phyloP scores from a whole-genome alignment of 2,888 invertebrate species.

The Drosophila eohydei region DNA sequence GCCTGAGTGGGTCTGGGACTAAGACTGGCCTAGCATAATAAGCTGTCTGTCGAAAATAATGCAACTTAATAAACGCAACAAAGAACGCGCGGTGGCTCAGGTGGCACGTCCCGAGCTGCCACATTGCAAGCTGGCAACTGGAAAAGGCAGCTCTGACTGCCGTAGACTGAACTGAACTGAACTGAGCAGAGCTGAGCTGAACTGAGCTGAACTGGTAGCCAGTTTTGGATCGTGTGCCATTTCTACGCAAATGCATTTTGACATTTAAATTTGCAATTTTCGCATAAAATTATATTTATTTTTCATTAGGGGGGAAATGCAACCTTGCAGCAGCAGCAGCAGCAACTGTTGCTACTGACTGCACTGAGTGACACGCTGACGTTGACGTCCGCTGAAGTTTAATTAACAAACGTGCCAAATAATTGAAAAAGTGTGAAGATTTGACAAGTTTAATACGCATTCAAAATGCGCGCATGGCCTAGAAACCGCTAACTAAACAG shows the following conservation, averaged over 20 bases:
- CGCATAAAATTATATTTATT: constrained; percentile 80
- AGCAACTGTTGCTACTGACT: constrained; percentile 16
- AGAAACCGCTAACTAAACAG: constrained; percentile 21
- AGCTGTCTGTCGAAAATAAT: constrained; percentile 74
- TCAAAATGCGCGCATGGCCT: constrained; percentile 49
- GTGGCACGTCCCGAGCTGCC: constrained; percentile 41
- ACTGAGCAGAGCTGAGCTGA: neutral
- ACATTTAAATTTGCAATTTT: constrained; percentile 81
- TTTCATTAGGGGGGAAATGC: constrained; percentile 62
- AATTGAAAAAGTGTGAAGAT: constrained; percentile 83
- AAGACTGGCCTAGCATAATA: constrained; percentile 62
- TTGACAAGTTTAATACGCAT: constrained; percentile 84
- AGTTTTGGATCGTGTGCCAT: constrained; percentile 43
- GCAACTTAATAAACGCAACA: constrained; percentile 75
- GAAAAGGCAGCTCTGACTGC: constrained; percentile 3
- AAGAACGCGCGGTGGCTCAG: constrained; percentile 52
- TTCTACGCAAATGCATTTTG: constrained; percentile 79
- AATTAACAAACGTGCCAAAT: constrained; percentile 83
- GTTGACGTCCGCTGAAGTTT: constrained; percentile 79
- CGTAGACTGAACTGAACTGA: neutral
- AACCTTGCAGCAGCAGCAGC: constrained; percentile 49
- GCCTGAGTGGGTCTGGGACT: constrained; percentile 5
- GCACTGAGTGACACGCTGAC: constrained; percentile 60
- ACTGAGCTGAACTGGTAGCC: constrained; percentile 20
- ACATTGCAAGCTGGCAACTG: constrained; percentile 17